Percentiles rank a stretch among this genome's conserved stretches.
Conservation (phyloP, 2,113 vertebrate species). For the Callorhinus ursinus region DNA sequence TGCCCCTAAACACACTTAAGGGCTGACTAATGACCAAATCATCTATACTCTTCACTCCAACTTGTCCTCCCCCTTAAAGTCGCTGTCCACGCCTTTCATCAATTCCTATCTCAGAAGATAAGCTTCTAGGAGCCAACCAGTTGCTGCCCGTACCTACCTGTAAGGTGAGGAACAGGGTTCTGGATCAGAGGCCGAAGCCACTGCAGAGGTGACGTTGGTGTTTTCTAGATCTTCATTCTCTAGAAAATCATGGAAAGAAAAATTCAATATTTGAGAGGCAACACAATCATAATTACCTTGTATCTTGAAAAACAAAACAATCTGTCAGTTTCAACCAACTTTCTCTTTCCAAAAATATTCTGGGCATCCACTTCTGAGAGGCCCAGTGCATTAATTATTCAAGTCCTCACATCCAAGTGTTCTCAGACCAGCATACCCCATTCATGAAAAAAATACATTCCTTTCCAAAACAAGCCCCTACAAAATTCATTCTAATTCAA, state of each 20-base stretch:
- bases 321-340: slow-evolving; percentile 32
- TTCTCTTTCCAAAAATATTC: slow-evolving; percentile 45
- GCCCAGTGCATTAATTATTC: slow-evolving; percentile 33
- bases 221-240: slow-evolving; percentile 83
- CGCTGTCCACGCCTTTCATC: not conserved
- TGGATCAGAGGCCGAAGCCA: slow-evolving; percentile 54
- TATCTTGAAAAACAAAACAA: not conserved
- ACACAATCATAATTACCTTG: slow-evolving; percentile 3
- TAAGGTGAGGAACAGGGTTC: slow-evolving; percentile 64
- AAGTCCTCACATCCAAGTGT: slow-evolving; percentile 41
- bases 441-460: not conserved
- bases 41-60: not conserved
- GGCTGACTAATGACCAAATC: not conserved
- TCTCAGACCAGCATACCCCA: slow-evolving; percentile 12
- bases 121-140: not conserved
- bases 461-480: slow-evolving; percentile 38
- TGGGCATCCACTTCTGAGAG: slow-evolving; percentile 24
- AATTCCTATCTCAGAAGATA: not conserved
- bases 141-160: slow-evolving; percentile 85
- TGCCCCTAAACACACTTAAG: not conserved
- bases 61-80: not conserved
- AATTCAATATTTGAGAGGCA: not conserved
- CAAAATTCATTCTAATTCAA: slow-evolving; percentile 46
- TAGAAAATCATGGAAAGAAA: slow-evolving; percentile 73
- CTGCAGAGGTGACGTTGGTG: not conserved